These are phyloP conservation scores for Eremobia ochroleuca DNA, from an alignment of 2,888 invertebrate species.

Conservation along the genomic window DNA sequence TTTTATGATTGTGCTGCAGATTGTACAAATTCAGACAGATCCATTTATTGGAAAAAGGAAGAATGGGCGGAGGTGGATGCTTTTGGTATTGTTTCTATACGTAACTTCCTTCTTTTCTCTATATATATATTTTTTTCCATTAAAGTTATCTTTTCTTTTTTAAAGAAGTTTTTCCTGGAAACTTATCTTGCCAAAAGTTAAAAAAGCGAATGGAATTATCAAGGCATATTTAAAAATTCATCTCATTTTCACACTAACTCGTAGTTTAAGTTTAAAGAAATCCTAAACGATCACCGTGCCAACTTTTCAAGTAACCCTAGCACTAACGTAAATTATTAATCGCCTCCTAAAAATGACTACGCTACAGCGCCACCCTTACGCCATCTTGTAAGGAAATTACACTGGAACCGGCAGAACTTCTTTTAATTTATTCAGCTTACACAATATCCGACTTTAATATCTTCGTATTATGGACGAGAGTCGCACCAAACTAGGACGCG, in stretches of 20 bases:
- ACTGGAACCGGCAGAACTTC: conserved; percentile 76
- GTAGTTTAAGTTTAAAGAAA: conserved; percentile 31
- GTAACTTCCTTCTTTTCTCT: not conserved
- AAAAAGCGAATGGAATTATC: conserved; percentile 1
- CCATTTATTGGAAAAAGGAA: not conserved
- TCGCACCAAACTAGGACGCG: conserved; percentile 45
- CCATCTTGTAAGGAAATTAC: conserved; percentile 76
- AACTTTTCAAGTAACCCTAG: conserved; percentile 39
- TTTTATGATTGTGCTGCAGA: not conserved
- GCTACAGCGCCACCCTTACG: conserved; percentile 62
- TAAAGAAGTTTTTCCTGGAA: not conserved
- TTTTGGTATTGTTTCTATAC: not conserved
- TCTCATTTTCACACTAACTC: conserved; percentile 11
- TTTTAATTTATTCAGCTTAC: conserved; percentile 76
- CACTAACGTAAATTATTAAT: conserved; percentile 37
- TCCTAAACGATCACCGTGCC: conserved; percentile 27
- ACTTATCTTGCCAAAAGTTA: not conserved
- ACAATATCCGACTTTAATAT: conserved; percentile 74
- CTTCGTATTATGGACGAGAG: conserved; percentile 64
- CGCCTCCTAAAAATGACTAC: conserved; percentile 34
- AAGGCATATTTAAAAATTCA: conserved; percentile 20
- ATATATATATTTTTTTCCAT: not conserved
- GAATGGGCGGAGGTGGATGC: not conserved
- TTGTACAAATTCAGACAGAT: not conserved
- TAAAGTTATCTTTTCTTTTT: not conserved